Base-by-base conservation (phyloP, 2,888 invertebrate genomes). In the Napeogenes inachia region DNA sequence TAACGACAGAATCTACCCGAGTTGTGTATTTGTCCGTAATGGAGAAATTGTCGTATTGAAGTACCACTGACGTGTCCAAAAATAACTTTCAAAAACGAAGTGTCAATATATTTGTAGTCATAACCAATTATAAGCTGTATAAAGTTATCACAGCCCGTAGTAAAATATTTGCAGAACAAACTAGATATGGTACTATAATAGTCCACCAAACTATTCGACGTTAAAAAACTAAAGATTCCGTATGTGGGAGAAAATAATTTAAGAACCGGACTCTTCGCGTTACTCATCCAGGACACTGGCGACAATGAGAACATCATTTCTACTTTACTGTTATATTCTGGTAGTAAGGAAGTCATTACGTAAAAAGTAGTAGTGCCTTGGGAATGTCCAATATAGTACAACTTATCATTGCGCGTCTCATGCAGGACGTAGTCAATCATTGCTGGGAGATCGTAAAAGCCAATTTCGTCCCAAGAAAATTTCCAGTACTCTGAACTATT, bases 391-490 rank as follows among this genome's bases (percentile, higher is more conserved):
- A 94, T 78, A 79, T 94, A 95, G 71, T 92, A 91, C 0, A 96
- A 59, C 55, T 91, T 84, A 0, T 86, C 63, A 45, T 91, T 81
- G 0, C 85, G 83, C 0, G 94, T 94, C 0, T 63, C 61, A 0
- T 77, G 65, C 0, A 92, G 71, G 2, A 93, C 85, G 71, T 93
- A 91, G 72, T 96, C 93, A 10, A 96, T 92, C 86, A 92, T 93
- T 0, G 94, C 93, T 1, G 96, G 94, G 13, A 96, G 70, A 79
- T 97, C 96, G 74, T 92, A 92, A 2, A 84, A 61, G 0, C 94
- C 95, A 75, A 95, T 94, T 75, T 96, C 94, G 73, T 95, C 93
- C 92, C 93, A 96, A 55, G 94, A 93, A 74, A 80, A 91, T 12
- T 81, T 73, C 90, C 90, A 91, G 67, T 79, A 90, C 8, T 75